These are phyloP conservation scores for Cotesia vestalis DNA, from an alignment of 1,140 invertebrate genomes.

Conservation along the genomic window DNA sequence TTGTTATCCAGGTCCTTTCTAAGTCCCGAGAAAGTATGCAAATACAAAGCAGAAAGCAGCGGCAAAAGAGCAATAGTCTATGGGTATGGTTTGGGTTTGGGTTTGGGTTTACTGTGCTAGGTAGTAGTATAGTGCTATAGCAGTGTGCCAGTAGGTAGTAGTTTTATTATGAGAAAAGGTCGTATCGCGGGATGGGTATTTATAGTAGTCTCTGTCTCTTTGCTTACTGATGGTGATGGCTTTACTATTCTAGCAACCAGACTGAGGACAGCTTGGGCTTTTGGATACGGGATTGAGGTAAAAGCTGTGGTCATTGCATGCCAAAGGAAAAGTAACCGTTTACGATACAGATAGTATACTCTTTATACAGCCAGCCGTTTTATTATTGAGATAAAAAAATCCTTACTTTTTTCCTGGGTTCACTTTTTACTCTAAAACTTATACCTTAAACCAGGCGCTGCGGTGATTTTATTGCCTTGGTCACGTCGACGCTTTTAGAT, in stretches of 20 bases:
- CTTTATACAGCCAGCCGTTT: constrained; percentile 33
- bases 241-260: constrained; percentile 3
- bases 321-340: constrained; percentile 45
- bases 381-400: constrained; percentile 33
- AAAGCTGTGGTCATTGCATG: constrained; percentile 49
- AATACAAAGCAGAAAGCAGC: not conserved
- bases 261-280: not conserved
- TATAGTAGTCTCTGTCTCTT: too few relatives aligned
- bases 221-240: too few relatives aligned
- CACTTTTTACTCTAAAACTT: not conserved
- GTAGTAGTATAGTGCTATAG: too few relatives aligned
- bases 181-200: not conserved
- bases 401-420: not conserved
- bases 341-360: constrained; percentile 29
- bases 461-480: too few relatives aligned
- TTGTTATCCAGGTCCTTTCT: not conserved
- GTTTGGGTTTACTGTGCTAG: not conserved
- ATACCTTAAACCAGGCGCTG: not conserved
- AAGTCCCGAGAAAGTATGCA: constrained; percentile 12
- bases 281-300: constrained; percentile 42
- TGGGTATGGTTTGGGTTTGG: too few relatives aligned
- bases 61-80: constrained; percentile 15
- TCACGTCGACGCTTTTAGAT: too few relatives aligned
- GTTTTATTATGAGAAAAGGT: constrained; percentile 21
- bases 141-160: too few relatives aligned